phyloP scores from a whole-genome alignment of 1,140 invertebrate genomes.

The Nasonia vitripennis region DNA sequence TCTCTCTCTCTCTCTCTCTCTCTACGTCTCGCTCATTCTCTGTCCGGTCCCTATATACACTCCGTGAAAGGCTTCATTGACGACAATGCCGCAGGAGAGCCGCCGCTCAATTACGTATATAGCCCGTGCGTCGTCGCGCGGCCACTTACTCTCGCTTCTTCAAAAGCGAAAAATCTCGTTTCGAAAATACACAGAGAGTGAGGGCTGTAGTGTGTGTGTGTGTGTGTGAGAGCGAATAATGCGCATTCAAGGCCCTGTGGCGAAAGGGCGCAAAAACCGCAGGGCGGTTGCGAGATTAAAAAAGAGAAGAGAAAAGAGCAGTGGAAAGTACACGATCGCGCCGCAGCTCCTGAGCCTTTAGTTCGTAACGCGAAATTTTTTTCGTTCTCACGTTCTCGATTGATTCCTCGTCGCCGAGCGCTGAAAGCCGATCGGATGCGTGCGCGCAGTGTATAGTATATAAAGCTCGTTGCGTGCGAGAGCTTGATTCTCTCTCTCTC shows the following conservation, averaged over 20 bases:
- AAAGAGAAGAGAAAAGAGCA: not conserved
- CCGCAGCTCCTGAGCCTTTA: not conserved
- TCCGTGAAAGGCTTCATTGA: constrained; percentile 36
- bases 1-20: not conserved
- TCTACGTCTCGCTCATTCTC: not conserved
- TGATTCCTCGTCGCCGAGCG: constrained; percentile 12
- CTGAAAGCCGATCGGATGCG: constrained; percentile 32
- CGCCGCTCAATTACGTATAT: constrained; percentile 8
- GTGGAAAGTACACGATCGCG: constrained; percentile 3
- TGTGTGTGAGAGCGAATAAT: constrained; percentile 4
- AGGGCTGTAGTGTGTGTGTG: not conserved
- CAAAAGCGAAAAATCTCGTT: not conserved
- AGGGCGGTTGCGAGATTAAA: constrained; percentile 1
- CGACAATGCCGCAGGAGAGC: constrained; percentile 19
- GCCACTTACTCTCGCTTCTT: not conserved
- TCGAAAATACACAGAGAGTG: not conserved
- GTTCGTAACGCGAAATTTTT: constrained; percentile 19
- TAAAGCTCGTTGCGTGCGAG: constrained; percentile 32
- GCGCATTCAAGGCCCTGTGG: not conserved
- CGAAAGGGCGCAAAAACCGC: constrained; percentile 26
- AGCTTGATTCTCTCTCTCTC: constrained; percentile 21
- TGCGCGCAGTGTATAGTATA: not conserved
- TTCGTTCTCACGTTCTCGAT: constrained; percentile 50
- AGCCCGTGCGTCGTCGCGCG: not conserved
- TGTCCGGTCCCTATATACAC: not conserved